Percentiles rank a stretch among this genome's conserved stretches.
These are phyloP conservation scores for Esox niger DNA, from an alignment of 2,113 vertebrate species.

Conservation along the genomic window DNA sequence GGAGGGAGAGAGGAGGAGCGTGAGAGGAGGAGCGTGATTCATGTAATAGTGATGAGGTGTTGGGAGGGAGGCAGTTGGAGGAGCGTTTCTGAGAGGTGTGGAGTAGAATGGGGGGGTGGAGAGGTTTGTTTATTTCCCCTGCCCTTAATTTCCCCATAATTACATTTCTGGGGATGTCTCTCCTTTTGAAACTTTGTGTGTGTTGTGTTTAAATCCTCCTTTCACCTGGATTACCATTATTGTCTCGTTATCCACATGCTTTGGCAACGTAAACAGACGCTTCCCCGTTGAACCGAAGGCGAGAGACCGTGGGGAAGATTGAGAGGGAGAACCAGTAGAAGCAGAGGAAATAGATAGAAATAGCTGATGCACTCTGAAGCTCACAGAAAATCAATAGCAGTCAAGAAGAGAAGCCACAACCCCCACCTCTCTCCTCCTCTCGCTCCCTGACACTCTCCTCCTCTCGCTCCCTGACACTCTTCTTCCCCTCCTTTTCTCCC, in stretches of 20 bases:
- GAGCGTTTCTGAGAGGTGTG: background rate
- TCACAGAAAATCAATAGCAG: conserved; percentile 50
- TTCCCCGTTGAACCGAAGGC: too few relatives aligned
- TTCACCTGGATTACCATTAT: too few relatives aligned
- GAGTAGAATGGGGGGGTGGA: background rate
- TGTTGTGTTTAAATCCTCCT: too few relatives aligned
- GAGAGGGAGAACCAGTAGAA: background rate
- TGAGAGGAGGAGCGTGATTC: conserved; percentile 2
- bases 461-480: background rate
- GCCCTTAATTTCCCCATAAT: too few relatives aligned
- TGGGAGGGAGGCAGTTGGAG: conserved; percentile 3
- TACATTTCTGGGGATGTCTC: too few relatives aligned
- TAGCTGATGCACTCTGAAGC: conserved; percentile 41
- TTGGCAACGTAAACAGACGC: too few relatives aligned
- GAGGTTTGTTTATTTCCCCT: too few relatives aligned
- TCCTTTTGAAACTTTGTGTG: too few relatives aligned
- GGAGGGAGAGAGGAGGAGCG: conserved; percentile 2
- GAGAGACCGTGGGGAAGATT: background rate
- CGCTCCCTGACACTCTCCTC: background rate
- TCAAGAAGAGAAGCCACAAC: conserved; percentile 15
- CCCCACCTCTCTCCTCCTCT: conserved; percentile 1
- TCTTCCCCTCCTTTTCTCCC: background rate
- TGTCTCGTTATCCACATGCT: too few relatives aligned
- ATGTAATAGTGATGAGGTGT: background rate
- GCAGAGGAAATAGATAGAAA: conserved; percentile 31